phyloP scores from a whole-genome alignment of 2,113 vertebrate species.

The Myodes glareolus region DNA sequence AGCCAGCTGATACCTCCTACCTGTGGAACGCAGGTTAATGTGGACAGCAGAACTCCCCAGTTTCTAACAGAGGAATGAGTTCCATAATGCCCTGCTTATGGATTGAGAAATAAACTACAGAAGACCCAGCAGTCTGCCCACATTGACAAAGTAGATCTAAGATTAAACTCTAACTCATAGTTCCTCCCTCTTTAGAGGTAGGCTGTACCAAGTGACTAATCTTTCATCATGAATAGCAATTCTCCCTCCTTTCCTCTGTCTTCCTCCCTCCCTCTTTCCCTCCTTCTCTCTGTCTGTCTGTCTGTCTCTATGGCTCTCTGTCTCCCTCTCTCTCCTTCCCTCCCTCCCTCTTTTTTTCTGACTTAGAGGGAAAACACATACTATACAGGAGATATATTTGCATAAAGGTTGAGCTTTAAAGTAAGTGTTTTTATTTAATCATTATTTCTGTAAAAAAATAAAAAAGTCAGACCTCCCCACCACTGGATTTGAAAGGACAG shows the following conservation, averaged over 20 bases:
- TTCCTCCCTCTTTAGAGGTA: constrained; percentile 6
- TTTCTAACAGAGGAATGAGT: neutral
- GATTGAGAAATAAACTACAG: neutral
- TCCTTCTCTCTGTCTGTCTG: neutral
- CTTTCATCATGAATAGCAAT: constrained; percentile 12
- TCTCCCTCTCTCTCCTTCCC: constrained; percentile 59
- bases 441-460: constrained; percentile 61
- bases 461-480: neutral
- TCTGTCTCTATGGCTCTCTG: no score
- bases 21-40: constrained; percentile 27
- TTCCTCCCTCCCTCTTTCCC: neutral
- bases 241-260: constrained; percentile 5
- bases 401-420: constrained; percentile 76
- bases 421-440: neutral
- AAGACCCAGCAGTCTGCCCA: neutral
- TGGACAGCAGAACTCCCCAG: neutral
- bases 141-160: neutral
- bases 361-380: constrained; percentile 6
- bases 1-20: constrained; percentile 10
- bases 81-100: constrained; percentile 19
- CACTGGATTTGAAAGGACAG: neutral
- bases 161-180: neutral
- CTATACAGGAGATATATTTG: constrained; percentile 63
- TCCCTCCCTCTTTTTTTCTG: neutral
- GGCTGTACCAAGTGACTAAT: neutral